These are phyloP conservation scores for Macrosiphum euphorbiae DNA, from an alignment of 2,888 invertebrate species.

Conservation along the genomic window DNA sequence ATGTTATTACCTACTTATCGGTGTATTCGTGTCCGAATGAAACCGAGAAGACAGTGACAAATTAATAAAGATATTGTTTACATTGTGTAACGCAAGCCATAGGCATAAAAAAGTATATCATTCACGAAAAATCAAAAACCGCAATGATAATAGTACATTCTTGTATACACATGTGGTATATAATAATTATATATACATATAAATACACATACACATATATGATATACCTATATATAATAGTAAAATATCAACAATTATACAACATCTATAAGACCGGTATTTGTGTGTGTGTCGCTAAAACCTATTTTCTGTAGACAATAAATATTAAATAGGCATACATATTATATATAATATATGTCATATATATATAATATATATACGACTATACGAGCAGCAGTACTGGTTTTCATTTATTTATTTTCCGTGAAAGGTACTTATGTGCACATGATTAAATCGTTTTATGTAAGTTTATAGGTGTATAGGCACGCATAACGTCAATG, in stretches of 20 bases:
- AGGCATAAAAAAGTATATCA: not conserved
- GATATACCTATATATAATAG: not conserved
- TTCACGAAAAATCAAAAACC: not conserved
- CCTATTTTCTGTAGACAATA: not conserved
- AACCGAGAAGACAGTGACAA: not conserved
- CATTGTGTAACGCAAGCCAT: not conserved
- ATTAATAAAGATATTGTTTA: conserved; percentile 31
- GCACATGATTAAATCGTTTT: not conserved
- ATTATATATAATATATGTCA: not conserved
- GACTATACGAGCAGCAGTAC: not conserved
- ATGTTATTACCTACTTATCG: not conserved
- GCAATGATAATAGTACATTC: not conserved
- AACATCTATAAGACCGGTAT: conserved; percentile 5
- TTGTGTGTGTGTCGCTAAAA: not conserved
- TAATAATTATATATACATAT: not conserved
- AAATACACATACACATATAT: not conserved
- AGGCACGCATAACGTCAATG: not conserved
- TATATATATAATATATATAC: not conserved
- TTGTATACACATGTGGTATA: not conserved
- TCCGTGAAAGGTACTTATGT: conserved; percentile 3
- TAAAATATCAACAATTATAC: not conserved
- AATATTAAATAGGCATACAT: not conserved
- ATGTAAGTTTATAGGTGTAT: not conserved
- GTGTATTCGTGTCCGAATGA: not conserved
- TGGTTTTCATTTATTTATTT: conserved; percentile 4